A percentile compares a stretch with the other conserved stretches of the same genome.
Conservation (phyloP, 2,797 vertebrate species). For the Lagodon rhomboides region DNA sequence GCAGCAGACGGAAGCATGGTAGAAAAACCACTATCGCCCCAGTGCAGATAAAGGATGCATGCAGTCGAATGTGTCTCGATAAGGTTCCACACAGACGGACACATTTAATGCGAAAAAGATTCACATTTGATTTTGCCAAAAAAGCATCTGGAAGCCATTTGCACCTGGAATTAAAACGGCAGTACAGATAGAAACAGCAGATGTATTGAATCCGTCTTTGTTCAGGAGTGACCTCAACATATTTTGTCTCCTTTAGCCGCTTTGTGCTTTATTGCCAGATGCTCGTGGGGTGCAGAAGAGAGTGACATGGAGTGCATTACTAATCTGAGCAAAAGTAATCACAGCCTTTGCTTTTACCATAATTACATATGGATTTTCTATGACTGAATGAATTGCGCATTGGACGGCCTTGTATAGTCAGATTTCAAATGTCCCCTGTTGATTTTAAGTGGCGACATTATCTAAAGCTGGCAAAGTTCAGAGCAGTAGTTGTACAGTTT, state of each 20-base stretch:
- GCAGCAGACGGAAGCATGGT: slow-evolving; percentile 22
- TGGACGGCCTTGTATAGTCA: slow-evolving; percentile 33
- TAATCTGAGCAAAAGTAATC: slow-evolving; percentile 71
- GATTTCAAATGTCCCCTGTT: slow-evolving; percentile 42
- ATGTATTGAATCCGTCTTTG: slow-evolving; percentile 9
- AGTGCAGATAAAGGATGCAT: slow-evolving; percentile 41
- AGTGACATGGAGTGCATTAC: slow-evolving; percentile 55
- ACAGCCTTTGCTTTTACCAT: slow-evolving; percentile 71
- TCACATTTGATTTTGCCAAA: slow-evolving; percentile 40
- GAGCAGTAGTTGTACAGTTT: slow-evolving; percentile 37
- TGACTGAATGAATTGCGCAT: slow-evolving; percentile 72
- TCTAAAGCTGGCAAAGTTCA: slow-evolving; percentile 48
- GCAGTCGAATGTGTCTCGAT: slow-evolving; percentile 31
- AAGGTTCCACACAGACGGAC: slow-evolving; percentile 15
- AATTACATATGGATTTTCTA: slow-evolving; percentile 82
- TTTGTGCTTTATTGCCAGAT: slow-evolving; percentile 34
- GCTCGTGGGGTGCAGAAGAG: slow-evolving; percentile 32
- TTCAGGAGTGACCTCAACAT: slow-evolving; percentile 13
- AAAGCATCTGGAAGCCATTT: slow-evolving; percentile 26
- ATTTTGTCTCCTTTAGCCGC: slow-evolving; percentile 17
- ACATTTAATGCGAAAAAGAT: slow-evolving; percentile 27
- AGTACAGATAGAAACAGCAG: slow-evolving; percentile 8
- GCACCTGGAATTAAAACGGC: slow-evolving; percentile 34
- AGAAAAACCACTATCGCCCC: slow-evolving; percentile 34
- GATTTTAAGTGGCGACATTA: slow-evolving; percentile 62